Evolutionary conservation across 1,140 invertebrate genomes (phyloP), one percentile per base, ranked within the genome.

Genomic region (Aphelinus atriplicis): DNA sequence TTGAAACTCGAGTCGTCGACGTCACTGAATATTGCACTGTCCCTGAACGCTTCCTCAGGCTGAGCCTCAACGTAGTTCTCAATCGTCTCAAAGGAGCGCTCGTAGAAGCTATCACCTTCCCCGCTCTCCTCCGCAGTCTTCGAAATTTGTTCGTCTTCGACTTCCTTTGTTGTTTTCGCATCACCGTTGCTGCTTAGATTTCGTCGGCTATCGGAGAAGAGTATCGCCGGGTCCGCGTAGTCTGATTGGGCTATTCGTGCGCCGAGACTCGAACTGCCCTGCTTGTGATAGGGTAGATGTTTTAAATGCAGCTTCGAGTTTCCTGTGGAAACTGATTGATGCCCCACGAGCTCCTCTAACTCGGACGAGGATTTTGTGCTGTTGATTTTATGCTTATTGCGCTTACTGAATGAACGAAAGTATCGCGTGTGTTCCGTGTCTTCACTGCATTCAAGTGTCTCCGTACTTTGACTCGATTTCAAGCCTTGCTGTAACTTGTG

Each of bases 171-270:
- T 2, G 43, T 56, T 58, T 75, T 78, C 62, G 64, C 55, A 56
- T 48, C 66, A 3, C 63, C 67, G 70, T 77, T 10, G 10, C 7
- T 70, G 50, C 43, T 56, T 42, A 77, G 75, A 42, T 68, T 47
- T 3, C 80, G 76, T 67, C 86, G 86, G 60, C 80, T 81, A 7
- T 90, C 88, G 47, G 87, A 87, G 65, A 91, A 90, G 0, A 94
- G 84, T 0, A 91, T 90, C 56, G 90, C 90, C 5, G 95, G 94
- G 85, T 96, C 94, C 0, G 93, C 94, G 81, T 96, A 96, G 80
- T 96, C 95, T 0, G 94, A 93, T 81, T 95, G 92, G 5, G 95
- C 95, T 82, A 97, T 95, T 71, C 95, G 91, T 48, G 95, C 94
- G 1, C 95, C 95, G 73, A 96, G 90, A 73, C 91, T 91, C 61